Conservation (phyloP, 2,888 invertebrate genomes). For the Orthosia incerta region DNA sequence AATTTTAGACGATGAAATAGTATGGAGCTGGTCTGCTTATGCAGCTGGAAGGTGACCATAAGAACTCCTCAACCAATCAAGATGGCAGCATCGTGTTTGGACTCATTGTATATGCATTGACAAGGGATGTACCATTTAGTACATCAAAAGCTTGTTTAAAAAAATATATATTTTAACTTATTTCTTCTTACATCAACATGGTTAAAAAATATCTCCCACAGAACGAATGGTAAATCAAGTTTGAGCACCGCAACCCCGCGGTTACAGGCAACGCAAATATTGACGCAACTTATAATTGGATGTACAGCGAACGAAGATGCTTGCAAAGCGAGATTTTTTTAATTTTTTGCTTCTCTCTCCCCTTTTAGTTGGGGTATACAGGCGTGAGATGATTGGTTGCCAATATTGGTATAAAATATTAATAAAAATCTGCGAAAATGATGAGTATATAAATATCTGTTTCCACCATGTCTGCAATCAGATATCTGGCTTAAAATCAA, state of each 20-base stretch:
- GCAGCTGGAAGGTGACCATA: too few species aligned
- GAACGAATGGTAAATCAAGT: conserved; percentile 34
- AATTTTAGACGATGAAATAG: too few species aligned
- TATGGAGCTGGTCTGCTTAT: too few species aligned
- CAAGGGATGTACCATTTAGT: too few species aligned
- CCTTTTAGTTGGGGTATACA: conserved; percentile 45
- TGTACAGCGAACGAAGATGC: conserved; percentile 72
- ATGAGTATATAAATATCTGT: not conserved
- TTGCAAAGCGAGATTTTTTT: conserved; percentile 71
- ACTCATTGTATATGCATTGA: too few species aligned
- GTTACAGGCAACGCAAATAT: conserved; percentile 76
- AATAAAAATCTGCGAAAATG: conserved; percentile 3
- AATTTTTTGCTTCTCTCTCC: conserved; percentile 56
- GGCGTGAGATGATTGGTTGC: conserved; percentile 49
- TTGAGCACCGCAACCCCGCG: conserved; percentile 64
- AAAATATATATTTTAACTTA: too few species aligned
- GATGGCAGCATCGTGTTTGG: too few species aligned
- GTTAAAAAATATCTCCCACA: too few species aligned
- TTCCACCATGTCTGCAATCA: not conserved
- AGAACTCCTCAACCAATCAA: too few species aligned
- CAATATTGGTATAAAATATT: conserved; percentile 50
- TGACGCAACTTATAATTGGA: conserved; percentile 84
- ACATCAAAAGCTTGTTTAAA: too few species aligned
- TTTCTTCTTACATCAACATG: too few species aligned
- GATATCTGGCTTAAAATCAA: not conserved